phyloP scores from a whole-genome alignment of 2,888 invertebrate species.

The Chrysotoxum bicinctum region DNA sequence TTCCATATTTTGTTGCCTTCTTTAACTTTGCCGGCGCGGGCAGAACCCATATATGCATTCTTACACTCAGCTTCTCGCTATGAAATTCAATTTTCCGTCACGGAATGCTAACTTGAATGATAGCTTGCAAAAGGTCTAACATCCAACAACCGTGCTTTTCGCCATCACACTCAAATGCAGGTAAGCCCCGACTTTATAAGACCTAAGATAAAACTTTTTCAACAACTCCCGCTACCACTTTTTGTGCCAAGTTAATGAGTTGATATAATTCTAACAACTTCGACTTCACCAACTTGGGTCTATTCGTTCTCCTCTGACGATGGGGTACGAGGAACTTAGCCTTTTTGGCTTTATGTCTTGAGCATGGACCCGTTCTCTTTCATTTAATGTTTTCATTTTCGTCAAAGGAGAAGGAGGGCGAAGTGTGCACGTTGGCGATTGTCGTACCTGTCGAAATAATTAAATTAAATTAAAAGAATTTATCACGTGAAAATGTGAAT shows the following conservation, averaged over 20 bases:
- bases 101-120: conserved; percentile 58
- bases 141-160: conserved; percentile 18
- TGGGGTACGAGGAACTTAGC: neutral
- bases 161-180: conserved; percentile 57
- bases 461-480: conserved; percentile 71
- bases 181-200: neutral
- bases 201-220: conserved; percentile 7
- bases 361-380: conserved; percentile 3
- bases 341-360: neutral
- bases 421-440: conserved; percentile 26
- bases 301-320: neutral
- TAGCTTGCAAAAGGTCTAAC: conserved; percentile 45
- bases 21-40: conserved; percentile 28
- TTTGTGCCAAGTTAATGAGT: conserved; percentile 58
- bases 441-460: conserved; percentile 68
- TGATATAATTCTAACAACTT: conserved; percentile 68
- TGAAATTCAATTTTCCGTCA: conserved; percentile 65
- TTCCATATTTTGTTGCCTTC: neutral
- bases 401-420: too few relatives aligned
- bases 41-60: conserved; percentile 22
- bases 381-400: neutral
- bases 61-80: conserved; percentile 1
- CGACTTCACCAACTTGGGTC: conserved; percentile 6
- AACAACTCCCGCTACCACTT: conserved; percentile 5
- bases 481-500: conserved; percentile 58